phyloP scores from a whole-genome alignment of 1,140 invertebrate genomes.

The Coelopa frigida region DNA sequence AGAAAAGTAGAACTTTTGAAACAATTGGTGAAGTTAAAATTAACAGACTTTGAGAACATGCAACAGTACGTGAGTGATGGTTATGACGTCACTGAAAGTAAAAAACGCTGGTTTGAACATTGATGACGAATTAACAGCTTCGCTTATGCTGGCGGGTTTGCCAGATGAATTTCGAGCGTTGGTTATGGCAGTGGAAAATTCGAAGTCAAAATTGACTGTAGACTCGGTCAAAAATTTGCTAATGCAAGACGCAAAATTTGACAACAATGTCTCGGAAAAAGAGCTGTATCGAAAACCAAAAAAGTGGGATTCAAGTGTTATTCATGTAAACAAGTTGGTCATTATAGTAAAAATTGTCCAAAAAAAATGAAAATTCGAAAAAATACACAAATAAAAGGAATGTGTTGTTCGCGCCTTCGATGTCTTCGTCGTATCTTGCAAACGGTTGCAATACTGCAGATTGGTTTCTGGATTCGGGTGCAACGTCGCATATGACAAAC shows the following conservation, averaged over 20 bases:
- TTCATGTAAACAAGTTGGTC: not conserved
- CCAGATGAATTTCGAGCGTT: slow-evolving; percentile 11
- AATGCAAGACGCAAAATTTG: slow-evolving; percentile 32
- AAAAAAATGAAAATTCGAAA: slow-evolving; percentile 1
- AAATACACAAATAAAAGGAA: not conserved
- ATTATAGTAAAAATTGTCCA: slow-evolving; percentile 1
- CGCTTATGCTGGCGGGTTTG: slow-evolving; percentile 9
- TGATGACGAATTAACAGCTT: slow-evolving; percentile 12
- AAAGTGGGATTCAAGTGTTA: not conserved
- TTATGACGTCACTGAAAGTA: slow-evolving; percentile 12
- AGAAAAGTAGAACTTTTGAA: slow-evolving; percentile 13
- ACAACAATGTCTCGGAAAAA: not conserved
- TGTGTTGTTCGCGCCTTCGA: too few relatives aligned
- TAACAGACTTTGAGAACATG: slow-evolving; percentile 8
- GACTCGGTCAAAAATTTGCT: slow-evolving; percentile 34
- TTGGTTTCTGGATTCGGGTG: slow-evolving; percentile 5
- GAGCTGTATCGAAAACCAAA: not conserved
- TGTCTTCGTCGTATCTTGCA: not conserved
- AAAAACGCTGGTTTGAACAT: slow-evolving; percentile 12
- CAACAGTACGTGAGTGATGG: slow-evolving; percentile 9
- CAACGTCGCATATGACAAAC: slow-evolving; percentile 3
- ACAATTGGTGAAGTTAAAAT: slow-evolving; percentile 13
- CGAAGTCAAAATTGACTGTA: slow-evolving; percentile 22
- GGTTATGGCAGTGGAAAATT: slow-evolving; percentile 14
- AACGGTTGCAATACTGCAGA: not conserved